phyloP scores from a whole-genome alignment of 1,140 invertebrate species.

The Vanessa atalanta region DNA sequence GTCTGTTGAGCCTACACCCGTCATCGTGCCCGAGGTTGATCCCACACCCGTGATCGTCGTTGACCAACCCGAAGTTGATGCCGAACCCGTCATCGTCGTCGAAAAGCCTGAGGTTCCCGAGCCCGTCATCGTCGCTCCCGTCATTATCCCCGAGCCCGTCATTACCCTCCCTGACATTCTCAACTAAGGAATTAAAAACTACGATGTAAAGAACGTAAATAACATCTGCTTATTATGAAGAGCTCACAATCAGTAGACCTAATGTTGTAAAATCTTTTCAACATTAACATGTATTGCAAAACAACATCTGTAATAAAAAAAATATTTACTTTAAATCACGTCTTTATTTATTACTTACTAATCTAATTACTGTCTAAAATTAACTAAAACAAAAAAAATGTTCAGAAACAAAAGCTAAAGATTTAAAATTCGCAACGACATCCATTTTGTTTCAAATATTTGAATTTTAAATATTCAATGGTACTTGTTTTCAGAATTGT shows the following conservation, averaged over 20 bases:
- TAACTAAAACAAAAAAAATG: too few species aligned
- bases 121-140: neutral
- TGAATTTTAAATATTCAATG: too few species aligned
- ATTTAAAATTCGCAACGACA: too few species aligned
- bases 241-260: neutral
- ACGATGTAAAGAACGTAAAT: neutral
- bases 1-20: neutral
- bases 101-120: neutral
- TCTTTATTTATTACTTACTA: neutral
- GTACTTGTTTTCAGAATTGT: too few species aligned
- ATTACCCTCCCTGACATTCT: neutral
- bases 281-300: neutral
- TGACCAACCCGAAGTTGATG: neutral
- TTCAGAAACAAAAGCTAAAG: too few species aligned
- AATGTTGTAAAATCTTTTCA: neutral
- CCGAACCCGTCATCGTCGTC: slow-evolving; percentile 10
- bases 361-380: too few species aligned
- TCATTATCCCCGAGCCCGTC: neutral
- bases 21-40: neutral
- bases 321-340: neutral
- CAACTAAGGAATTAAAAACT: neutral
- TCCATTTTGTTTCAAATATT: too few species aligned
- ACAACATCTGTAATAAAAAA: neutral
- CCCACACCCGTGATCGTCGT: neutral
- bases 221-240: neutral